phyloP scores from a whole-genome alignment of 2,797 vertebrate species.

The Acrossocheilus fasciatus region DNA sequence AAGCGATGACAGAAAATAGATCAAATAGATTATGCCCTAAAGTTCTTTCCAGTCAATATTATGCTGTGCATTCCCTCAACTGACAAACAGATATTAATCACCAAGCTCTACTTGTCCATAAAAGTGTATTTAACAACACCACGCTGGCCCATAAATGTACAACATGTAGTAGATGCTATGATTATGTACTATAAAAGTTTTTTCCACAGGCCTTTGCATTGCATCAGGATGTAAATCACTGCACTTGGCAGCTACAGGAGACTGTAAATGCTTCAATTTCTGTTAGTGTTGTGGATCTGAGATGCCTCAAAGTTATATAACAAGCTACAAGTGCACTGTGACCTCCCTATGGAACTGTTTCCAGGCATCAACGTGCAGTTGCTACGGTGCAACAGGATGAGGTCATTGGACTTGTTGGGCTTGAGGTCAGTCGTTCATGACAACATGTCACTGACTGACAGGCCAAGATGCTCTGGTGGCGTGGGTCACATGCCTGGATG shows the following conservation, averaged over 20 bases:
- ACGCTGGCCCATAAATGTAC: constrained; percentile 24
- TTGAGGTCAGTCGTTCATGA: constrained; percentile 35
- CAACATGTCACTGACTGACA: constrained; percentile 31
- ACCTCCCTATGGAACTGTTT: constrained; percentile 21
- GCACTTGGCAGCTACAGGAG: not conserved
- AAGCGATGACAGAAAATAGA: constrained; percentile 16
- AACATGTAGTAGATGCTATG: constrained; percentile 20
- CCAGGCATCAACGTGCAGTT: not conserved
- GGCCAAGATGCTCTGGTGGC: constrained; percentile 7
- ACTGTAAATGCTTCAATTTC: constrained; percentile 8
- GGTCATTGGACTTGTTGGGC: constrained; percentile 8
- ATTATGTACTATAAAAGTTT: constrained; percentile 45
- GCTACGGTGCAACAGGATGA: constrained; percentile 28
- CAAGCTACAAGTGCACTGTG: constrained; percentile 19
- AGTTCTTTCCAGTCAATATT: constrained; percentile 40
- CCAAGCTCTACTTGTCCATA: constrained; percentile 39
- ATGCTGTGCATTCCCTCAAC: constrained; percentile 16
- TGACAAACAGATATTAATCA: constrained; percentile 55
- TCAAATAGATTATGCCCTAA: constrained; percentile 10
- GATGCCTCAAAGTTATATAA: constrained; percentile 2
- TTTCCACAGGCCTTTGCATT: not conserved
- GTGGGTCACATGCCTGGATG: constrained; percentile 27
- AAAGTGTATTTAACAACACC: constrained; percentile 42
- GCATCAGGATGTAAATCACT: not conserved
- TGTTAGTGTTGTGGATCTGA: constrained; percentile 4